phyloP scores from a whole-genome alignment of 2,888 invertebrate genomes.

The Thera britannica region DNA sequence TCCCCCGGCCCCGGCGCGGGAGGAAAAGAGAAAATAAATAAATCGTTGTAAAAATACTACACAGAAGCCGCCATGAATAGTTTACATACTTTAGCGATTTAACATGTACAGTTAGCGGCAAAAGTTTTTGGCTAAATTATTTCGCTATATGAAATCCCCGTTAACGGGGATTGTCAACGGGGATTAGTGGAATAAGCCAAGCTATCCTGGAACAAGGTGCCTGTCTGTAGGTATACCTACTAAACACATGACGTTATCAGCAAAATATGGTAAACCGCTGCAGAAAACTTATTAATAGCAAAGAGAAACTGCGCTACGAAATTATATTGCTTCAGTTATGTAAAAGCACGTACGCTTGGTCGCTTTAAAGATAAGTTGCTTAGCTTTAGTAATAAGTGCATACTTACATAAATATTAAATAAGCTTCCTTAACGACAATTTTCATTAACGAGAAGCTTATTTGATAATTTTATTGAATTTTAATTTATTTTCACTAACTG shows the following conservation, averaged over 20 bases:
- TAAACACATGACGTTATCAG: not conserved
- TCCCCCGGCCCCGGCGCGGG: not conserved
- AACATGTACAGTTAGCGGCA: not conserved
- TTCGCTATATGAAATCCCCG: not conserved
- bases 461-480: not conserved
- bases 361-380: not conserved
- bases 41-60: slow-evolving; percentile 14
- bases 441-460: not conserved
- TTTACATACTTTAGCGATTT: slow-evolving; percentile 3
- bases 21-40: slow-evolving; percentile 1
- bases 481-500: not conserved
- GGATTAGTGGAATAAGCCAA: too few species aligned
- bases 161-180: too few species aligned
- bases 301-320: not conserved
- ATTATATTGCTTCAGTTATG: not conserved
- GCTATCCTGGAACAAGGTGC: not conserved
- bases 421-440: too few species aligned
- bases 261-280: not conserved
- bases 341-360: not conserved
- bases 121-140: not conserved
- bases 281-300: not conserved
- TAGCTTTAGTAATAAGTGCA: not conserved
- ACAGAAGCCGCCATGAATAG: slow-evolving; percentile 16
- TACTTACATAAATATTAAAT: too few species aligned
- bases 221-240: not conserved